Evolutionary conservation across 2,113 vertebrate genomes (phyloP).

Genomic region (Mirza zaza): DNA sequence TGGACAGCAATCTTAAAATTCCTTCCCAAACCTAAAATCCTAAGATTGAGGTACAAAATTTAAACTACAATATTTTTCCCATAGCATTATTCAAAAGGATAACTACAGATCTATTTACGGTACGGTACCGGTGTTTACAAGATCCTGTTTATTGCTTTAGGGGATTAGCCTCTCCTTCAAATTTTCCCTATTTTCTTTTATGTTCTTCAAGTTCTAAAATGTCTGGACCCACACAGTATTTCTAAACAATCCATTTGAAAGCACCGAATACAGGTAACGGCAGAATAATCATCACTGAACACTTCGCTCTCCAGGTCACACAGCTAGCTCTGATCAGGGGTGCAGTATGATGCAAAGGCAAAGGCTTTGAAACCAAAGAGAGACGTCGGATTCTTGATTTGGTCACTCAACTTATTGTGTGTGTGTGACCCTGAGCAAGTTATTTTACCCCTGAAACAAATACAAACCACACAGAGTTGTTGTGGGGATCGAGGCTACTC

Average conservation of each 20-base stretch:
- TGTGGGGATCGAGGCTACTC: not conserved
- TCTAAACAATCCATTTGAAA: not conserved
- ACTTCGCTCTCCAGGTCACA: not conserved
- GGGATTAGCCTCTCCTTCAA: not conserved
- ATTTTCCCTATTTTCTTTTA: not conserved
- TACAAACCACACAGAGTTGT: not conserved
- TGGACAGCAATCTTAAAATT: not conserved
- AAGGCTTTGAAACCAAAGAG: not conserved
- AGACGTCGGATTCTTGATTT: not conserved
- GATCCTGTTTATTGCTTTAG: not conserved
- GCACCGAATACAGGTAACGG: not conserved
- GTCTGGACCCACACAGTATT: not conserved
- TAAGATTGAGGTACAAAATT: not conserved
- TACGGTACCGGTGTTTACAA: not conserved
- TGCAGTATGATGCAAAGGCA: not conserved
- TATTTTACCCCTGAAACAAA: not conserved
- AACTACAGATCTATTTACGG: not conserved
- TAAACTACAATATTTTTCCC: not conserved
- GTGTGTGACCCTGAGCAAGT: not conserved
- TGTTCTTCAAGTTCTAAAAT: not conserved
- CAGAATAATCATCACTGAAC: not conserved
- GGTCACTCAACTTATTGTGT: not conserved
- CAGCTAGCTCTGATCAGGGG: not conserved
- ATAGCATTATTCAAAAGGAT: not conserved
- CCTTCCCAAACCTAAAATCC: constrained; percentile 34